phyloP scores from a whole-genome alignment of 2,113 vertebrate genomes.

The Pedionomus torquatus region DNA sequence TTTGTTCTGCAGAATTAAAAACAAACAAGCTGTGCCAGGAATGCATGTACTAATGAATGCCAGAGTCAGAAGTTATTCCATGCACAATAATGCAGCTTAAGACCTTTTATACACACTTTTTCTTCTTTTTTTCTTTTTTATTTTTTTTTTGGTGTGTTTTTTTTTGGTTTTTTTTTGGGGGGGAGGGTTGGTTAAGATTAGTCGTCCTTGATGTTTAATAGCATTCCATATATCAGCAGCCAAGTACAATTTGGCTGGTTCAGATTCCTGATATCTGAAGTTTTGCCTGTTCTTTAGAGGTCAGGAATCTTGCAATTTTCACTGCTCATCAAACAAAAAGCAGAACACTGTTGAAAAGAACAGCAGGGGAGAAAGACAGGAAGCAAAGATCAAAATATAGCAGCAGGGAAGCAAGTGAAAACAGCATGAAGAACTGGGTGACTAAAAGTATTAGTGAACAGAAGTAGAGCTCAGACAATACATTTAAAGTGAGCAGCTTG shows the following conservation, averaged over 20 bases:
- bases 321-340: not conserved
- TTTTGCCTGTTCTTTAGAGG: not conserved
- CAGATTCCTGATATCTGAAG: not conserved
- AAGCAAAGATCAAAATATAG: constrained; percentile 34
- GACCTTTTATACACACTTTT: not conserved
- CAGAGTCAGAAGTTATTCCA: not conserved
- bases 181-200: too few relatives aligned
- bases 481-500: not conserved
- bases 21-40: not conserved
- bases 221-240: not conserved
- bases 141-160: too few relatives aligned
- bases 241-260: not conserved
- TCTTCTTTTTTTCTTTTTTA: not conserved
- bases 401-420: constrained; percentile 5
- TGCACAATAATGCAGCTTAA: not conserved
- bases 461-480: not conserved
- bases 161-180: too few relatives aligned
- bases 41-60: not conserved
- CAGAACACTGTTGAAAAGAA: not conserved
- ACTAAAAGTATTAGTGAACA: not conserved
- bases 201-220: not conserved
- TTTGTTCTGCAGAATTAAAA: constrained; percentile 23
- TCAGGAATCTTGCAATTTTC: constrained; percentile 10
- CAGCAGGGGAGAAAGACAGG: not conserved
- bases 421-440: not conserved